Evolutionary conservation across 2,888 invertebrate genomes (phyloP), one percentile per base, ranked within the genome.

Genomic region (Dynastes grantii): DNA sequence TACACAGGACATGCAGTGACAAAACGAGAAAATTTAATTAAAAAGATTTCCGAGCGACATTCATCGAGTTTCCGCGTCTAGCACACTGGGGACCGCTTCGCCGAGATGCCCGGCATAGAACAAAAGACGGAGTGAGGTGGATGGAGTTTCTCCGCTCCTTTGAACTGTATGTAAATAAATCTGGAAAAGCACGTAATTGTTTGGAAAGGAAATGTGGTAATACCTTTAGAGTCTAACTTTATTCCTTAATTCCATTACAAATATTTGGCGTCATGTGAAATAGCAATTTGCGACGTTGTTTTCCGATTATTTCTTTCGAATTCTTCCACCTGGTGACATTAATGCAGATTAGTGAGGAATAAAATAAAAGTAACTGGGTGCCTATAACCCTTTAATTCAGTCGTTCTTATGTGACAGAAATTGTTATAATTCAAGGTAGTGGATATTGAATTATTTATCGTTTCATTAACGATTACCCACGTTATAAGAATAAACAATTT

Each of bases 11-110:
- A 75, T 75, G 73, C 73, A 75, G 73, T 61, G 73, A 75, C 73
- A 75, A 61, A 75, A 75, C 73, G 73, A 75, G 73, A 75, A 75
- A 75, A 61, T 75, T 75, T 75, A 75, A 75, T 75, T 75, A 75
- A 75, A 71, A 75, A 75, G 73, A 61, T 75, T 75, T 75, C 73
- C 61, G 73, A 75, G 73, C 16, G 61, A 61, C 37, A 53, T 45
- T 73, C 73, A 45, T 58, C 73, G 61, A 73, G 61, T 61, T 40
- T 75, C 68, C 45, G 61, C 45, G 61, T 58, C 55, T 68, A 51
- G 51, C 29, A 11, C 68, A 11, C 63, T 13, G 63, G 29, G 63
- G 29, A 27, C 63, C 11, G 29, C 27, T 63, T 13, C 29, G 32
- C 27, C n/a, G 22, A 22, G 29, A 32, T 29, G n/a, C 63, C 63